phyloP scores from a whole-genome alignment of 1,140 invertebrate species.

The Neodiprion virginianus region DNA sequence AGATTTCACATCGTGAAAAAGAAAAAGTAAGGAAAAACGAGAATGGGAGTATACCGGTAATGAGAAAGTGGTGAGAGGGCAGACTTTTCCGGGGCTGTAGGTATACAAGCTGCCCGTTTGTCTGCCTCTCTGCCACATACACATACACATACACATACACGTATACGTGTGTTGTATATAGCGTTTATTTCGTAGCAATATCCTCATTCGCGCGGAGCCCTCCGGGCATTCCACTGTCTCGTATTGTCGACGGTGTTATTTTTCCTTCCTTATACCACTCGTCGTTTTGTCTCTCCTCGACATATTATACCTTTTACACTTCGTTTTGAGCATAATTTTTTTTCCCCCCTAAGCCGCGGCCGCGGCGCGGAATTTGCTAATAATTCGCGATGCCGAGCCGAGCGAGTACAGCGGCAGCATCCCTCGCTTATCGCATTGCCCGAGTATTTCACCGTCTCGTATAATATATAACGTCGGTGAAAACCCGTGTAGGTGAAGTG shows the following conservation, averaged over 20 bases:
- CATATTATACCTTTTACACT: constrained; percentile 17
- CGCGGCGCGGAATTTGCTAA: constrained; percentile 41
- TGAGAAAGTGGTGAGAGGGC: no score
- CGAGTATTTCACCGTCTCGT: constrained; percentile 21
- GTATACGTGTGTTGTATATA: no score
- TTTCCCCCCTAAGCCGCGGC: not conserved
- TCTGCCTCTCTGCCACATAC: no score
- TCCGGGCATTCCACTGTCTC: constrained; percentile 7
- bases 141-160: no score
- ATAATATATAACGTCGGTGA: not conserved
- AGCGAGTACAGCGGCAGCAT: constrained; percentile 21
- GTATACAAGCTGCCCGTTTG: no score
- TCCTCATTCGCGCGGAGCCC: constrained; percentile 25
- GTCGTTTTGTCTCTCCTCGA: constrained; percentile 20
- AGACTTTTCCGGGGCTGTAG: no score
- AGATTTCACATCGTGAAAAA: no score
- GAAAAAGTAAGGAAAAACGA: no score
- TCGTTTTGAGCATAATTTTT: not conserved
- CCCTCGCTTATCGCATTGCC: constrained; percentile 36
- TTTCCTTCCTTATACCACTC: constrained; percentile 11
- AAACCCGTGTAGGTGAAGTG: constrained; percentile 16
- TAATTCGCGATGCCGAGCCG: constrained; percentile 35
- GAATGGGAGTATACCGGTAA: no score
- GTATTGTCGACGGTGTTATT: not conserved
- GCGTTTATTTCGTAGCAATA: constrained; percentile 4